Base-by-base conservation (phyloP, 2,797 vertebrate species). In the Gadopsis marmoratus region DNA sequence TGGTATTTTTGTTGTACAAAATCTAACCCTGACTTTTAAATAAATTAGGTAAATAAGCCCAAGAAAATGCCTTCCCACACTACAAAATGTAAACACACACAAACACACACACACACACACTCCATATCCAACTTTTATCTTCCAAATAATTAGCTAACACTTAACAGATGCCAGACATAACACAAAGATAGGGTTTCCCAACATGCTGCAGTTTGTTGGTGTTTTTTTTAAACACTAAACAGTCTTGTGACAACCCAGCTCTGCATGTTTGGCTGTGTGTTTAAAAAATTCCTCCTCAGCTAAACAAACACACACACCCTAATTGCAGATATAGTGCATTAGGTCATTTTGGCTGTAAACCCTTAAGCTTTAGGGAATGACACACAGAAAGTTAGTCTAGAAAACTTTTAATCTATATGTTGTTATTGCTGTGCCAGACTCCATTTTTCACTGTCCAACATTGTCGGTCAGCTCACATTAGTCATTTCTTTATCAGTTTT, bases 401-500 rank as follows among this genome's bases (percentile, higher is more conserved):
- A 55, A 79, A 91, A 83, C 76, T 79, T 90, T 85, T 85, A 90
- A 91, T 92, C 89, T 90, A 63, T 88, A 78, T 76, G 71, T 78
- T 87, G 73, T 88, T 93, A 84, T 91, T 92, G 74, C 71, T 63
- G 48, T 10, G 71, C 78, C 59, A 81, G 74, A 72, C 69, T 80
- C 82, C 73, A 93, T 93, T 94, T 91, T 88, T 93, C 89, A 91
- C 85, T 88, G 87, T 88, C 86, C 55, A 71, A 51, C 47, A 69
- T 21, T 85, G 82, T 89, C 78, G 83, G 86, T 92, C 88, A 88
- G 84, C 81, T 84, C 79, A 71, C 87, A 93, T 93, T 93, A 88
- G 77, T 93, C 90, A 90, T 91, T 84, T 88, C 79, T 91, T 91
- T 92, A 91, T 92, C 90, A 84, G 83, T 71, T 86, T 76, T 51